Evolutionary conservation across 2,888 invertebrate genomes (phyloP), one percentile per base, ranked within the genome.

Genomic region (Julus scanicus): DNA sequence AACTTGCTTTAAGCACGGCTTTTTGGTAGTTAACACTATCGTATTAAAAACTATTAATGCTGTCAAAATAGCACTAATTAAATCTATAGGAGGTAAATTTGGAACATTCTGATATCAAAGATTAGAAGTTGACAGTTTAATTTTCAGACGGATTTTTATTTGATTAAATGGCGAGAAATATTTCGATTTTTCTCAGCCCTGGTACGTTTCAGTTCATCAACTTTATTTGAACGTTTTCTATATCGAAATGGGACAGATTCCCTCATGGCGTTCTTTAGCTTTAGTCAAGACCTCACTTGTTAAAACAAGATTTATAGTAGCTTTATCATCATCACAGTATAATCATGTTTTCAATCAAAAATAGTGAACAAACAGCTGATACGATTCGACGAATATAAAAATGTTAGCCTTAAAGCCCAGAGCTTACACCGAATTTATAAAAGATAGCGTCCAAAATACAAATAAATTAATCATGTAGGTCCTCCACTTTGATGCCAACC

Each of bases 301-400:
- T 9, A 8, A 80, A 80, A 37, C 13, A 80, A 37, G 2, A 20
- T 37, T 80, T 5, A 8, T 8, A 20, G 63, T 37, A 11, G 80
- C 37, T 80, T 80, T 80, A 80, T 80, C 29, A 37, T 29, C 37
- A 13, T 20, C 80, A 80, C 13, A 80, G 20, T 8, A 29, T 29
- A 71, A 71, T 71, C 80, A 37, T 80, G 80, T 80, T 80, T 80
- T 80, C 37, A 29, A 80, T 80, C 37, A 80, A 80, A 80, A 80
- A 2, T 37, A 9, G 13, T 37, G 80, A 80, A 13, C 37, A 80
- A 80, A 80, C 80, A 80, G 29, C 80, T 80, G 80, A 80, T 80
- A 80, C 8, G 80, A 80, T 80, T 37, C 29, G 80, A 80, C 80
- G 80, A 80, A 80, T 5, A 20, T 13, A 29, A 80, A 80, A 71